Percentiles rank a stretch among this genome's conserved stretches.
Conservation (phyloP, 2,113 vertebrate species). For the Varanus komodoensis region DNA sequence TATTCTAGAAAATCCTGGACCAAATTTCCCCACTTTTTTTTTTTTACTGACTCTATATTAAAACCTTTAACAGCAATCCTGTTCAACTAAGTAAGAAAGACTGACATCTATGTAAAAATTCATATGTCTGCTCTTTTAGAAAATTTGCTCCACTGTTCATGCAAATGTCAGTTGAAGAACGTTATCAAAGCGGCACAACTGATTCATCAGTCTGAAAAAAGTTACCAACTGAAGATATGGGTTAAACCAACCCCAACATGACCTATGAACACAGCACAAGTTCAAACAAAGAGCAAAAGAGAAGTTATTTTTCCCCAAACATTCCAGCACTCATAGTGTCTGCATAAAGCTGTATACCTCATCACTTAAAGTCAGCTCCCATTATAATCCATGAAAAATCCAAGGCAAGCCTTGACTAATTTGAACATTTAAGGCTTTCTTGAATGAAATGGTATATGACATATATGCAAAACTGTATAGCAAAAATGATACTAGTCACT, state of each 20-base stretch:
- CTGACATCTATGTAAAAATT: neutral
- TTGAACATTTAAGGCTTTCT: neutral
- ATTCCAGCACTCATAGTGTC: neutral
- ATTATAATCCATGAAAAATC: neutral
- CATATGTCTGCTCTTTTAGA: neutral
- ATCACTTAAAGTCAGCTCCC: neutral
- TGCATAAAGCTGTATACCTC: neutral
- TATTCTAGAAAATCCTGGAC: neutral
- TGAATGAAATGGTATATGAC: neutral
- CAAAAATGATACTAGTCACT: neutral
- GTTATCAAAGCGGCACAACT: neutral
- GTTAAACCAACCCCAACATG: neutral
- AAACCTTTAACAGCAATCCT: neutral
- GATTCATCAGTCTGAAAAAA: neutral
- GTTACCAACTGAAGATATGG: neutral
- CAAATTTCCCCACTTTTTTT: neutral
- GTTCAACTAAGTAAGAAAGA: neutral
- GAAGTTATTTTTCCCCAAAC: neutral
- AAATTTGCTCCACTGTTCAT: neutral
- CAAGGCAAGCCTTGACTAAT: neutral
- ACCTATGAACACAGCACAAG: neutral
- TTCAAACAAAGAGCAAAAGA: neutral
- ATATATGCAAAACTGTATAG: neutral
- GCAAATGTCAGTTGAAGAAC: neutral
- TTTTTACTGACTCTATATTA: neutral